Percentiles rank a stretch among this genome's conserved stretches.
These are phyloP conservation scores for Zophobas atratus DNA, from an alignment of 1,140 invertebrate species.

Conservation along the genomic window DNA sequence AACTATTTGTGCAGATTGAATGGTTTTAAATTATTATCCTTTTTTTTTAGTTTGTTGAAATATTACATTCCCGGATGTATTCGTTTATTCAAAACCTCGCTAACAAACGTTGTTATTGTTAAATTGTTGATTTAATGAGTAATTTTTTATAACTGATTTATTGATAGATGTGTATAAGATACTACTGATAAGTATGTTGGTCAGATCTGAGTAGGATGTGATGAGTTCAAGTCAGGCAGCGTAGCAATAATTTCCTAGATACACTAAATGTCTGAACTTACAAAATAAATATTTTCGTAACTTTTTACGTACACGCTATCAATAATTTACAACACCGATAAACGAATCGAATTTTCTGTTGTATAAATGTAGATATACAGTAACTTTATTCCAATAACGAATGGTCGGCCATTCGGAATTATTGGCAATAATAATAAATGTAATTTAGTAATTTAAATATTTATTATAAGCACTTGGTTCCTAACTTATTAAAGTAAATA, in stretches of 20 bases:
- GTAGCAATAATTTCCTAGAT: conserved; percentile 24
- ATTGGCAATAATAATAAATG: conserved; percentile 60
- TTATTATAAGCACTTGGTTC: conserved; percentile 68
- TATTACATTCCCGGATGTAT: conserved; percentile 62
- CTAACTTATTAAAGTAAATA: conserved; percentile 65
- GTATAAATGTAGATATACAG: conserved; percentile 67
- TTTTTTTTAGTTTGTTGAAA: conserved; percentile 57
- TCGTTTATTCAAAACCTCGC: conserved; percentile 60
- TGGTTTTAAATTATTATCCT: conserved; percentile 56
- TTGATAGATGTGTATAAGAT: conserved; percentile 23
- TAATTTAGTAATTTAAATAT: conserved; percentile 65
- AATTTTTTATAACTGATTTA: conserved; percentile 36
- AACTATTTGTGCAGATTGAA: conserved; percentile 53
- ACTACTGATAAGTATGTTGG: conserved; percentile 19
- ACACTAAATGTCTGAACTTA: conserved; percentile 19
- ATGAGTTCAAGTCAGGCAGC: conserved; percentile 19
- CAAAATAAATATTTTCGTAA: conserved; percentile 26
- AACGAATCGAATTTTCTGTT: conserved; percentile 54
- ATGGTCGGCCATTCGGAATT: conserved; percentile 54
- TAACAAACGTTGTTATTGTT: conserved; percentile 62
- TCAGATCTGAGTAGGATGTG: conserved; percentile 26
- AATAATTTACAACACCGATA: conserved; percentile 44
- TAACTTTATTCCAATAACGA: conserved; percentile 61
- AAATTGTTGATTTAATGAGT: conserved; percentile 57
- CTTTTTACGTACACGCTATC: conserved; percentile 43